Percentiles rank a stretch among this genome's conserved stretches.
Conservation (phyloP, 2,113 vertebrate species). For the Falco punctatus region DNA sequence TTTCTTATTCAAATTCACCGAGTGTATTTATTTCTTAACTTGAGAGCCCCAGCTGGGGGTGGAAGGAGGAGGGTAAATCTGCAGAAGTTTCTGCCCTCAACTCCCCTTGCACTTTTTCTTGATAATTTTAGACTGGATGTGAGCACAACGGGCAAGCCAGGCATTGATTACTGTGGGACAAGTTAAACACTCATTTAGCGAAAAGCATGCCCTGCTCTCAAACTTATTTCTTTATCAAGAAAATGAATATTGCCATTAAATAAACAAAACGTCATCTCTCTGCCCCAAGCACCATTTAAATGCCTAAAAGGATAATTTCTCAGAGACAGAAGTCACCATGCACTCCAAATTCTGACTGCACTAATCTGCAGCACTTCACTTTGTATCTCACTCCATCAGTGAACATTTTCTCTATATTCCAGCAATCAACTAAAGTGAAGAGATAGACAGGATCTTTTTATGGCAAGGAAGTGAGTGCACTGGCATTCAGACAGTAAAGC, state of each 20-base stretch:
- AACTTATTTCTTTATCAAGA: neutral
- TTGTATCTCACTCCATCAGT: neutral
- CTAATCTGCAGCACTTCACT: conserved; percentile 27
- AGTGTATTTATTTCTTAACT: neutral
- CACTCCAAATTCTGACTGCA: neutral
- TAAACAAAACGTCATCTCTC: neutral
- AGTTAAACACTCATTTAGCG: neutral
- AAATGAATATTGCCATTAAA: neutral
- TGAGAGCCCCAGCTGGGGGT: neutral
- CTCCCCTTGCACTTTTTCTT: neutral
- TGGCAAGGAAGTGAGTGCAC: neutral
- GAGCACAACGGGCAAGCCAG: neutral
- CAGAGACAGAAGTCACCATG: neutral
- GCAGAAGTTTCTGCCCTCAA: neutral
- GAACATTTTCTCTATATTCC: conserved; percentile 16
- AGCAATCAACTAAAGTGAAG: conserved; percentile 39
- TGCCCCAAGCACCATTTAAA: neutral
- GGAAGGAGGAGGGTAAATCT: neutral
- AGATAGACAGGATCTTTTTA: conserved; percentile 22
- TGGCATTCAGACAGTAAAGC: conserved; percentile 31
- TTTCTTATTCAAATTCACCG: neutral
- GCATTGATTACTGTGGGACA: neutral
- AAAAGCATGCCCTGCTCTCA: neutral
- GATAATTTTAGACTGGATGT: neutral
- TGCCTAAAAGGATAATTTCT: neutral